Base-by-base conservation (phyloP, 2,888 invertebrate genomes). In the Spilosoma lubricipeda region DNA sequence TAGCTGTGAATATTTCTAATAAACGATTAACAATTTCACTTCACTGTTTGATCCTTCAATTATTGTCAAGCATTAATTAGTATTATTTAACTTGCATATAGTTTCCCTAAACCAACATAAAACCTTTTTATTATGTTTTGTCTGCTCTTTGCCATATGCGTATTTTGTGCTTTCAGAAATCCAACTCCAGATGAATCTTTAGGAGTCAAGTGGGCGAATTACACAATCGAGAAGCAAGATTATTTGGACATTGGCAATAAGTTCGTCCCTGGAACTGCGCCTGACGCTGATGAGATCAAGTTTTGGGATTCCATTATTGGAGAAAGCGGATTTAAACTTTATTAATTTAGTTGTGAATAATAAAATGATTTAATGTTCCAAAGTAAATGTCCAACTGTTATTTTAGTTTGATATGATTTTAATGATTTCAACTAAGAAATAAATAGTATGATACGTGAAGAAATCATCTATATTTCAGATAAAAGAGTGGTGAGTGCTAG, bases 241-340 rank as follows among this genome's bases (percentile, higher is more conserved):
- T 91, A 87, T 73, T 67, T 90, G 64, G 80, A 89, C 48, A 89
- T 91, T n/a, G 87, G 88, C 8, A 86, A 89, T 33, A 67, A 82
- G 1, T 72, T 91, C 1, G 76, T 70, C 0, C 39, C 79, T 7
- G 82, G 80, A 9, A 77, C 71, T 0, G 75, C 71, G 1, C 89
- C 88, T 0, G 84, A 88, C 3, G 82, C 80, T 33, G 82, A 86
- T 23, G 87, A 89, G 18, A 48, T 89, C 0, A 79, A 86, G 18
- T 88, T 91, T 66, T 91, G 89, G 90, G 90, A 90, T 64, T 80
- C 76, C 23, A 48, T 89, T 7, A 87, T 80, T 42, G 77, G 74
- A 72, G 74, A 88, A 74, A 88, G 87, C 77, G 77, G 80, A 30
- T 75, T 70, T 15, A 66, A 66, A 20, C n/a, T n/a, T 11, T 2